Percentiles rank a stretch among this genome's conserved stretches.
phyloP scores from a whole-genome alignment of 2,113 vertebrate genomes.

The Talpa occidentalis region DNA sequence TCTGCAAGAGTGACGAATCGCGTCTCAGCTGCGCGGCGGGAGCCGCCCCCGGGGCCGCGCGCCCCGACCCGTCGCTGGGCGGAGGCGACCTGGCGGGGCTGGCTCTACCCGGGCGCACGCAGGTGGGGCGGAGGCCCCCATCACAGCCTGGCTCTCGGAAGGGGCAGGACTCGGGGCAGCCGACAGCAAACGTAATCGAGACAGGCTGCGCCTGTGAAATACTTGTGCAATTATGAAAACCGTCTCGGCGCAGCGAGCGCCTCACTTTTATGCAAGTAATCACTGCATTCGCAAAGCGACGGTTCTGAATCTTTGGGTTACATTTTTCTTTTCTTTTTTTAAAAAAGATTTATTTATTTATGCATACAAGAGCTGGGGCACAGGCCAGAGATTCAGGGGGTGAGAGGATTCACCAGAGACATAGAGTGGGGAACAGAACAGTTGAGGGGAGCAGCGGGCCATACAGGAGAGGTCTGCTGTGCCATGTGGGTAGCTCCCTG shows the following conservation, averaged over 20 bases:
- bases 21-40: slow-evolving; percentile 64
- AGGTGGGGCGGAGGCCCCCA: slow-evolving; percentile 46
- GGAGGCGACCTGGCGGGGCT: slow-evolving; percentile 11
- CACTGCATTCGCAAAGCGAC: neutral
- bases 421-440: too few species aligned
- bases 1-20: slow-evolving; percentile 85
- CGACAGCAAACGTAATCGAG: neutral
- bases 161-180: neutral
- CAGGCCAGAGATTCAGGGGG: too few species aligned
- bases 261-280: neutral
- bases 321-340: too few species aligned
- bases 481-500: too few species aligned
- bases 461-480: too few species aligned
- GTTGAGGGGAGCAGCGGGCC: too few species aligned
- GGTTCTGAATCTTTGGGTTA: neutral
- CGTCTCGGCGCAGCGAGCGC: neutral
- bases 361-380: too few species aligned
- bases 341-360: too few species aligned
- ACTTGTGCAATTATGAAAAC: neutral
- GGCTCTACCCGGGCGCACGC: neutral
- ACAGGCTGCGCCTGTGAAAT: neutral
- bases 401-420: too few species aligned
- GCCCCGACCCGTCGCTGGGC: neutral
- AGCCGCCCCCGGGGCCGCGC: slow-evolving; percentile 80
- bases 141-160: neutral